Percentiles rank a stretch among this genome's conserved stretches.
Evolutionary conservation across 2,113 vertebrate genomes (phyloP).

Genomic region (Panurus biarmicus): DNA sequence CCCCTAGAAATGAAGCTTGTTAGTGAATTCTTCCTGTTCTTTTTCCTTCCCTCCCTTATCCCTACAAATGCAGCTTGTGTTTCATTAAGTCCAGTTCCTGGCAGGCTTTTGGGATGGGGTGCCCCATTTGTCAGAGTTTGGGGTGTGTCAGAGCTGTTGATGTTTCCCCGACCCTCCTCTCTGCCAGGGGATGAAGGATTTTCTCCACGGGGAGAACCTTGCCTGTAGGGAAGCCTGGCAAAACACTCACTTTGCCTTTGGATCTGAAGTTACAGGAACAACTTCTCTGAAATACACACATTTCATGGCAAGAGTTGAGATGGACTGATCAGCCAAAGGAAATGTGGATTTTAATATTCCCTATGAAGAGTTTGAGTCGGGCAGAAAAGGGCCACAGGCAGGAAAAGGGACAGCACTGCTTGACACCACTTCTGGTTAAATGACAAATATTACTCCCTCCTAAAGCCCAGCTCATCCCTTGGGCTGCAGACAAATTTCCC

Average conservation of each 20-base stretch:
- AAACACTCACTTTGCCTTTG: background rate
- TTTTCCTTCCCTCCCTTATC: background rate
- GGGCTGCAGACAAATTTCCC: background rate
- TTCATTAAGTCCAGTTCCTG: background rate
- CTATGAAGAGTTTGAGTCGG: background rate
- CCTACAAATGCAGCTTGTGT: background rate
- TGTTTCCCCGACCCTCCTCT: background rate
- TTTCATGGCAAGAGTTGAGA: background rate
- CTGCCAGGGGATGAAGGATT: background rate
- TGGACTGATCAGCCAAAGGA: background rate
- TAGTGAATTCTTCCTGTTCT: background rate
- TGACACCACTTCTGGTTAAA: background rate
- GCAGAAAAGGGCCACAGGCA: background rate
- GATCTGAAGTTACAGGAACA: background rate
- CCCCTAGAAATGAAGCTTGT: background rate
- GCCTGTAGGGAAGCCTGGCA: background rate
- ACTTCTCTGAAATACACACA: background rate
- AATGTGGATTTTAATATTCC: background rate
- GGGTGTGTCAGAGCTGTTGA: background rate
- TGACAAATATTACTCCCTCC: background rate
- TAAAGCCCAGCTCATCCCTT: background rate
- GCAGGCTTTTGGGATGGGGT: background rate
- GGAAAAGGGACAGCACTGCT: background rate
- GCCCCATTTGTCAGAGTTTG: background rate
- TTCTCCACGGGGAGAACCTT: rapidly evolving